Evolutionary conservation across 1,140 invertebrate genomes (phyloP), one percentile per base, ranked within the genome.

Genomic region (Hylaeus anthracinus): DNA sequence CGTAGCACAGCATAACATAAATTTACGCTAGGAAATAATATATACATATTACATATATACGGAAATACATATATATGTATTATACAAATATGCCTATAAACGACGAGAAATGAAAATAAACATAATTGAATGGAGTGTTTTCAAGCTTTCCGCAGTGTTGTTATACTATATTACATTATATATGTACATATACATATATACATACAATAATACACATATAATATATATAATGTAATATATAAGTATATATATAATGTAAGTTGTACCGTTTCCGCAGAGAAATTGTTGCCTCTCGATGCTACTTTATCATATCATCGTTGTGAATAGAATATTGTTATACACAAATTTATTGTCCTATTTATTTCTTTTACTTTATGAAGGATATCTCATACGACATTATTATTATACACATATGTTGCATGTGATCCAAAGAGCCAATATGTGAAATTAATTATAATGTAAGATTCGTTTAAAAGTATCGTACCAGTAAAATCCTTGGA

Each of bases 231-330:
- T 67, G 45, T 67, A 67, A 67, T 67, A 67, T 67, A 73, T 60
- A 48, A 37, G 55, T 69, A 66, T 79, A 81, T 70, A 48, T 61
- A 72, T 73, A 83, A 66, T 79, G 75, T 79, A 79, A 82, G 71
- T 85, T 83, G 61, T 81, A 84, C 72, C 82, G 67, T 87, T 87
- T 82, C 72, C 75, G 76, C 74, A 85, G 72, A 61, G 67, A 85
- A 85, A 87, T 88, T 88, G 83, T 88, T 85, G 83, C 83, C 82
- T 82, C 75, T 82, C 72, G 85, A 88, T 85, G 84, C 81, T 87
- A 87, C 77, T 78, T 85, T 83, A 84, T 86, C 84, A 88, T 86
- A 88, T 86, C 82, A 88, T 84, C 78, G 81, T 83, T 85, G 81
- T 83, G 81, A 85, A 85, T 83, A 82, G 81, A 79, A 71, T 84